These are phyloP conservation scores for Micrastur ruficollis DNA, from an alignment of 2,797 vertebrate species.

Conservation along the genomic window DNA sequence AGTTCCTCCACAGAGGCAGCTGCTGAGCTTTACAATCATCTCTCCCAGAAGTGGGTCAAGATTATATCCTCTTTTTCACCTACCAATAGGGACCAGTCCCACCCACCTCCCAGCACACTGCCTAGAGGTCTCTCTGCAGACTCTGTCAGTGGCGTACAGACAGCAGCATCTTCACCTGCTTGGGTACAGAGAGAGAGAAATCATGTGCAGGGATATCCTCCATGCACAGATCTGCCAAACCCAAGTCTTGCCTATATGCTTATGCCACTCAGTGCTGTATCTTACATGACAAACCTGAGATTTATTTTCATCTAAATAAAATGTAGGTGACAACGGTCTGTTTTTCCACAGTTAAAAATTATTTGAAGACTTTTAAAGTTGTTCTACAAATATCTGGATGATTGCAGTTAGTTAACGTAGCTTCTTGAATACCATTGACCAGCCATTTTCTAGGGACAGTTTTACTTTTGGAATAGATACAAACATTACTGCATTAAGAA, in stretches of 20 bases:
- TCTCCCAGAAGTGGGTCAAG: neutral
- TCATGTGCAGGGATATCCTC: neutral
- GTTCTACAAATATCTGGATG: neutral
- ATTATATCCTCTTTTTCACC: neutral
- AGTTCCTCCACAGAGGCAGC: neutral
- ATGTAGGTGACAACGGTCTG: neutral
- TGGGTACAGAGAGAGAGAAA: neutral
- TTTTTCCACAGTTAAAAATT: neutral
- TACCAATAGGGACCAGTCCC: neutral
- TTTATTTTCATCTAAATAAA: neutral
- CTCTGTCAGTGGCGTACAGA: rapidly evolving
- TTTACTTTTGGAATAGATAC: neutral
- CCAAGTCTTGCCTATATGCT: neutral
- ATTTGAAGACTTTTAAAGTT: neutral
- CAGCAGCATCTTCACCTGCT: neutral
- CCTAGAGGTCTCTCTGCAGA: neutral
- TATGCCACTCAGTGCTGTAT: neutral
- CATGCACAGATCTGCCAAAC: neutral
- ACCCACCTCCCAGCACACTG: neutral
- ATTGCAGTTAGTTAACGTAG: neutral
- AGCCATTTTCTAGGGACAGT: neutral
- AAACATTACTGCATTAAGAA: neutral
- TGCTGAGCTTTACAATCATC: neutral
- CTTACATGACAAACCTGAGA: neutral
- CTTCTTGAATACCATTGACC: neutral